Evolutionary conservation across 2,888 invertebrate species (phyloP).

Genomic region (Eupithecia abbreviata): DNA sequence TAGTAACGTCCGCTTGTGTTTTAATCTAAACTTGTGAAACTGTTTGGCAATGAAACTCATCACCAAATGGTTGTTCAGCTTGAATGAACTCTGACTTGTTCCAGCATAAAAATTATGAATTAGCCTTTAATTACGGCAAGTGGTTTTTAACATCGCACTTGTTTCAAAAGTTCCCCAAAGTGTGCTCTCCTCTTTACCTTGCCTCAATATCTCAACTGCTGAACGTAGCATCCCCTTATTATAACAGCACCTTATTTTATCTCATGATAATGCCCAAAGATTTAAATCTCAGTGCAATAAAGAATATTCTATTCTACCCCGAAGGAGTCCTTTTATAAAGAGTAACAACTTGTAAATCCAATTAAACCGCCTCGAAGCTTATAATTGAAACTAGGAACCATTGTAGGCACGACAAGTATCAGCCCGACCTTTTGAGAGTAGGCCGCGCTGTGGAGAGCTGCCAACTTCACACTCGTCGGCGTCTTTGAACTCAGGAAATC

Average conservation of each 20-base stretch:
- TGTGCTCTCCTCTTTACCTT: not conserved
- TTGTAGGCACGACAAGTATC: slow-evolving; percentile 39
- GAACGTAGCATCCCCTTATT: too few relatives aligned
- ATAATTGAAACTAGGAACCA: slow-evolving; percentile 28
- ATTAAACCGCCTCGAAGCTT: slow-evolving; percentile 11
- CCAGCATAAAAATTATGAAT: not conserved
- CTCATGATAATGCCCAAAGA: too few relatives aligned
- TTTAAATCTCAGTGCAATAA: too few relatives aligned
- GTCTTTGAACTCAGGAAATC: slow-evolving; percentile 55
- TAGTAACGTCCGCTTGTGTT: slow-evolving; percentile 41
- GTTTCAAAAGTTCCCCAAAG: not conserved
- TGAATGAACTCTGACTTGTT: not conserved
- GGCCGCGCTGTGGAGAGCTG: slow-evolving; percentile 50
- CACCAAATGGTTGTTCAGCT: not conserved
- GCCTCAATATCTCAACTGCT: too few relatives aligned
- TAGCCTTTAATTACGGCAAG: not conserved
- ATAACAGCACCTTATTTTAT: too few relatives aligned
- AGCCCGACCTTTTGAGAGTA: slow-evolving; percentile 53
- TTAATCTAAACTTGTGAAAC: slow-evolving; percentile 29
- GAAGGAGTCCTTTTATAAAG: not conserved
- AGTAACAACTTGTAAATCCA: slow-evolving; percentile 3
- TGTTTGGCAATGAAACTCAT: not conserved
- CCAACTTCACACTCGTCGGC: slow-evolving; percentile 46
- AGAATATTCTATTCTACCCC: too few relatives aligned
- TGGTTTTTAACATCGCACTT: not conserved